Percentiles rank a stretch among this genome's conserved stretches.
These are phyloP conservation scores for Nomada fabriciana DNA, from an alignment of 2,888 invertebrate species.

Conservation along the genomic window DNA sequence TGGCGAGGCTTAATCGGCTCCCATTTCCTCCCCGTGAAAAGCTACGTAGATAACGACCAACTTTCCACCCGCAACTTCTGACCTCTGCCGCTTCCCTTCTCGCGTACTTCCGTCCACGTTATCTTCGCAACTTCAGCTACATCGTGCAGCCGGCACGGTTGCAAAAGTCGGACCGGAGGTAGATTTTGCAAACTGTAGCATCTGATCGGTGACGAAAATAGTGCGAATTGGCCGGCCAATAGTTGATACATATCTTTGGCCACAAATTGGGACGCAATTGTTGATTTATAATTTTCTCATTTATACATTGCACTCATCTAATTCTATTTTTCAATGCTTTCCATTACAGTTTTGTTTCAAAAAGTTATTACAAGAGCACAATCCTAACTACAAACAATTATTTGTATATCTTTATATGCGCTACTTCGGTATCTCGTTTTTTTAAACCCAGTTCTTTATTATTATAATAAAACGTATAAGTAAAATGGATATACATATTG, in stretches of 20 bases:
- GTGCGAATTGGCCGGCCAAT: neutral
- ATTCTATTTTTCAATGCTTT: too few relatives aligned
- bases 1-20: constrained; percentile 82
- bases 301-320: too few relatives aligned
- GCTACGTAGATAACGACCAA: constrained; percentile 80
- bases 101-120: neutral
- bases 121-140: neutral
- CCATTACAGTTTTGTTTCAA: too few relatives aligned
- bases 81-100: constrained; percentile 53
- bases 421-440: too few relatives aligned
- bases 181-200: constrained; percentile 7
- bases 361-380: too few relatives aligned
- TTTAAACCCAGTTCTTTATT: too few relatives aligned
- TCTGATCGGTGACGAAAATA: neutral
- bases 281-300: too few relatives aligned
- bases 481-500: neutral
- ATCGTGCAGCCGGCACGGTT: constrained; percentile 21
- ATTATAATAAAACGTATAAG: too few relatives aligned
- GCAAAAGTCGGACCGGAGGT: constrained; percentile 17
- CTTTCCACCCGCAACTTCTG: constrained; percentile 73
- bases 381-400: too few relatives aligned
- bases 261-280: too few relatives aligned
- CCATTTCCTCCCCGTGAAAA: constrained; percentile 79
- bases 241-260: neutral
- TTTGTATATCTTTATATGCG: too few relatives aligned